A percentile compares a stretch with the other conserved stretches of the same genome.
These are phyloP conservation scores for Paramormyrops kingsleyae DNA, from an alignment of 2,113 vertebrate species.

Conservation along the genomic window DNA sequence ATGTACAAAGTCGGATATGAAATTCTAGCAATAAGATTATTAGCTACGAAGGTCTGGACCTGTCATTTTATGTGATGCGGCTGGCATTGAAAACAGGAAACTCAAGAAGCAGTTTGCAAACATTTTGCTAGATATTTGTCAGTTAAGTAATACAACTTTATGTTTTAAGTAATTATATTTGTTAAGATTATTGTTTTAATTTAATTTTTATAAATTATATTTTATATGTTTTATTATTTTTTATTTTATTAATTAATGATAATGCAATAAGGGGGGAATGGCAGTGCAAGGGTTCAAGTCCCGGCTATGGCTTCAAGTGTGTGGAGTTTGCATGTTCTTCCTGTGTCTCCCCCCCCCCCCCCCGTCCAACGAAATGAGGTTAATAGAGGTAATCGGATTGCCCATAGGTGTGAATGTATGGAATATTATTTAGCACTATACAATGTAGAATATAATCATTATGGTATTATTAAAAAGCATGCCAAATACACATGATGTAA, in stretches of 20 bases:
- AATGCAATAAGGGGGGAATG: background rate
- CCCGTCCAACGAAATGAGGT: no score
- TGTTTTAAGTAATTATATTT: background rate
- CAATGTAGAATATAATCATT: no score
- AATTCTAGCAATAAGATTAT: background rate
- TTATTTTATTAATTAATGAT: background rate
- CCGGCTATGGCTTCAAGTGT: no score
- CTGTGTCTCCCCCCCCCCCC: no score
- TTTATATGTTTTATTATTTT: background rate
- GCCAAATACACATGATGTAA: no score
- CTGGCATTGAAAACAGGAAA: background rate
- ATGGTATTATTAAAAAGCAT: no score
- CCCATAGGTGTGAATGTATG: no score
- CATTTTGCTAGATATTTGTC: background rate
- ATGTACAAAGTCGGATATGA: background rate
- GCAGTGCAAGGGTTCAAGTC: no score
- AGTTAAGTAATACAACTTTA: background rate
- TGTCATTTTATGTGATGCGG: background rate
- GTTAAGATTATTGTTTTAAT: background rate
- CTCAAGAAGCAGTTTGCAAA: background rate
- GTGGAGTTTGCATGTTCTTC: no score
- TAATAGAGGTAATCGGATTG: no score
- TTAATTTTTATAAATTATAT: background rate
- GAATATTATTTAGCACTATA: no score
- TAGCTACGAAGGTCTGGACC: background rate